phyloP scores from a whole-genome alignment of 2,888 invertebrate species.

The Trimorus sp. region DNA sequence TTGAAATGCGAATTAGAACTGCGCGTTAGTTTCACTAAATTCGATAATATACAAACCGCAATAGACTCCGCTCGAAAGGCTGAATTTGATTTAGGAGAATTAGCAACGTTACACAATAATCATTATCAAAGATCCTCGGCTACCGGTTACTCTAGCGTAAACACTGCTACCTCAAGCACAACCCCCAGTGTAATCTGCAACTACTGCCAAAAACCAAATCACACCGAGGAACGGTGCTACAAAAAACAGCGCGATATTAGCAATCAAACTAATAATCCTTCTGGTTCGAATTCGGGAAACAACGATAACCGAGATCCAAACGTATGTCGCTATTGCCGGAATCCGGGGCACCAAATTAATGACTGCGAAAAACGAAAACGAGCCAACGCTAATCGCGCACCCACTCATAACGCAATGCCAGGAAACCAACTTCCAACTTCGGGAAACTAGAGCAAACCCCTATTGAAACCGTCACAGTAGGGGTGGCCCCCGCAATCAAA shows the following conservation, averaged over 20 bases:
- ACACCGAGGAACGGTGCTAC: neutral
- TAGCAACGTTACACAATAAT: neutral
- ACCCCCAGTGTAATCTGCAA: neutral
- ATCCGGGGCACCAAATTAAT: neutral
- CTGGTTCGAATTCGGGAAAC: no score
- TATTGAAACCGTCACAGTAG: neutral
- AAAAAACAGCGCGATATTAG: neutral
- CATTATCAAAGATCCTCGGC: no score
- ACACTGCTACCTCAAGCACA: neutral
- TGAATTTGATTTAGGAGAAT: neutral
- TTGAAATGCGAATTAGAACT: neutral
- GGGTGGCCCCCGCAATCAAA: neutral
- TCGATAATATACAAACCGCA: neutral
- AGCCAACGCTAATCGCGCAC: neutral
- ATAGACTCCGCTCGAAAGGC: neutral
- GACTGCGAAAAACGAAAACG: slow-evolving; percentile 10
- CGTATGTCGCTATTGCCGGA: slow-evolving; percentile 3
- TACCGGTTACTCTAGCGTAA: neutral
- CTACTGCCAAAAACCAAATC: neutral
- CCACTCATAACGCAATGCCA: no score
- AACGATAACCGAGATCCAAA: neutral
- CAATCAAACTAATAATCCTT: neutral
- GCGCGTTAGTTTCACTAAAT: neutral
- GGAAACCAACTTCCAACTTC: no score
- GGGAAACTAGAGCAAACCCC: slow-evolving; percentile 32